Evolutionary conservation across 2,113 vertebrate genomes (phyloP).

Genomic region (Aleadryas rufinucha): DNA sequence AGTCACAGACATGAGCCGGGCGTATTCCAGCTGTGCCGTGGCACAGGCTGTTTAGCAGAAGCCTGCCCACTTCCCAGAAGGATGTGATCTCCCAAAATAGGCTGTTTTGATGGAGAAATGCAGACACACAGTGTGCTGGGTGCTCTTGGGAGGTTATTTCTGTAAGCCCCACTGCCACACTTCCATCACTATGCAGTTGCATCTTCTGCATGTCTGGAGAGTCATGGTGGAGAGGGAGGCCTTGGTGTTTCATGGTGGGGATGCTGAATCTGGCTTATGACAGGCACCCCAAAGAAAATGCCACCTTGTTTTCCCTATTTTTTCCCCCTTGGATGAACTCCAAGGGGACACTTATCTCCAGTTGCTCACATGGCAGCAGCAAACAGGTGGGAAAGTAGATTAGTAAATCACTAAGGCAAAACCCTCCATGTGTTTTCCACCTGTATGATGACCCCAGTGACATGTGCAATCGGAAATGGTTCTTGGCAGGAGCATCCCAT

Average conservation of each 20-base stretch:
- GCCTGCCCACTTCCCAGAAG: conserved; percentile 14
- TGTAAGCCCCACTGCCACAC: accelerated
- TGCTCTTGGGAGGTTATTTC: not conserved
- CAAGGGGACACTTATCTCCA: not conserved
- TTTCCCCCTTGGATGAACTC: not conserved
- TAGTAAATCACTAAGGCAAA: not conserved
- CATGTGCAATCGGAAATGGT: not conserved
- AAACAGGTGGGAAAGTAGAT: not conserved
- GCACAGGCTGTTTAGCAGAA: not conserved
- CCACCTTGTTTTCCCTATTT: not conserved
- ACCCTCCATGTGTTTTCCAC: not conserved
- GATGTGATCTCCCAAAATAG: conserved; percentile 5
- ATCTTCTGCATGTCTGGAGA: not conserved
- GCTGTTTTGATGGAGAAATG: not conserved
- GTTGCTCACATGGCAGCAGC: not conserved
- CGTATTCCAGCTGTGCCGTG: not conserved
- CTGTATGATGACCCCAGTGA: not conserved
- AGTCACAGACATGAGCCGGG: accelerated
- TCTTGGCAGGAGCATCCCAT: not conserved
- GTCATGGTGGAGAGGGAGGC: not conserved
- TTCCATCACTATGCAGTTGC: not conserved
- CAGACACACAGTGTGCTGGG: not conserved
- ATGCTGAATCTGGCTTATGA: not conserved
- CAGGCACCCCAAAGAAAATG: not conserved
- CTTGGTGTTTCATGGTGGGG: not conserved